Evolutionary conservation across 2,888 invertebrate genomes (phyloP).

Genomic region (Eristalis arbustorum): DNA sequence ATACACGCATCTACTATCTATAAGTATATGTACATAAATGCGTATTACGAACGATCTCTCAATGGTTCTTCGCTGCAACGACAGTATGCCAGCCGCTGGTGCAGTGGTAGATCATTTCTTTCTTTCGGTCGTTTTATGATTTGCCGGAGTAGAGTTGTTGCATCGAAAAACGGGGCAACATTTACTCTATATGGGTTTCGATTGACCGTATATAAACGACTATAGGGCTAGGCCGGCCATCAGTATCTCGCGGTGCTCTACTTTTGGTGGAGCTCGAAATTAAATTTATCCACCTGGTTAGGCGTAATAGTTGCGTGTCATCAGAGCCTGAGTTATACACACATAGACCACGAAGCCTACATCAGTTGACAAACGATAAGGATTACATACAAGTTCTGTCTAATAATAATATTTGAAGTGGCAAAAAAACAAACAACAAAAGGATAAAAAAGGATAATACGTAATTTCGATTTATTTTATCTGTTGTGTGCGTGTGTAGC

Average conservation of each 20-base stretch:
- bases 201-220: conserved; percentile 81
- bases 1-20: conserved; percentile 35
- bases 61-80: conserved; percentile 69
- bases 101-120: conserved; percentile 70
- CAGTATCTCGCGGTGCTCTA: conserved; percentile 81
- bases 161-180: conserved; percentile 66
- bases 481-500: conserved; percentile 52
- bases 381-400: conserved; percentile 58
- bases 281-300: conserved; percentile 47
- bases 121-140: conserved; percentile 67
- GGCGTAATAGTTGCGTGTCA: conserved; percentile 41
- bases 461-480: conserved; percentile 10
- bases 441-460: conserved; percentile 34
- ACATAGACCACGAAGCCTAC: neutral
- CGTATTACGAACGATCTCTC: conserved; percentile 55
- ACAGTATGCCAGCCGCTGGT: conserved; percentile 63
- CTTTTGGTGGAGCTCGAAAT: conserved; percentile 76
- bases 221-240: conserved; percentile 80
- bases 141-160: conserved; percentile 49
- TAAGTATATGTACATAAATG: neutral
- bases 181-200: conserved; percentile 74
- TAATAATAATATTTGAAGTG: conserved; percentile 44
- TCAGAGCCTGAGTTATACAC: conserved; percentile 13
- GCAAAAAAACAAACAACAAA: conserved; percentile 13
- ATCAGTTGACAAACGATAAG: conserved; percentile 33